These are phyloP conservation scores for Drosophila willistoni DNA, from an alignment of 1,140 invertebrate genomes.

Conservation along the genomic window DNA sequence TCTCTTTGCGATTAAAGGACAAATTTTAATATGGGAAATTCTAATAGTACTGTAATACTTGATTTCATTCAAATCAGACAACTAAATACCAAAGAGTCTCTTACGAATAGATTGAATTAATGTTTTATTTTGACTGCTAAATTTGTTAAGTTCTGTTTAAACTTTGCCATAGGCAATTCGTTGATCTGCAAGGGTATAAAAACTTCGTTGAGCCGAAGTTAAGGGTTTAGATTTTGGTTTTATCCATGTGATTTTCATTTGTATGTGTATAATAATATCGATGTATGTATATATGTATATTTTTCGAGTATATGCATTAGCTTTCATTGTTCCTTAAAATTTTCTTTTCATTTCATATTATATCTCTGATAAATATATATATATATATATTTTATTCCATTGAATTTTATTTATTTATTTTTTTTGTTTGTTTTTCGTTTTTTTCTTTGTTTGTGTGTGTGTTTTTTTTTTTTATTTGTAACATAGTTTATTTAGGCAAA, in stretches of 20 bases:
- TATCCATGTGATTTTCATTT: conserved; percentile 20
- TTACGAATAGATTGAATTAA: background rate
- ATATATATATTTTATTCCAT: conserved; percentile 52
- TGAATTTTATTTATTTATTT: conserved; percentile 58
- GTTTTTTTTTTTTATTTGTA: conserved; percentile 63
- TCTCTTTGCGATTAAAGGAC: too few relatives aligned
- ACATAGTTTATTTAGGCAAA: conserved; percentile 83
- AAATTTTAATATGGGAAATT: too few relatives aligned
- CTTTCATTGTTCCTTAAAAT: conserved; percentile 57
- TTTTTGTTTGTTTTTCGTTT: conserved; percentile 46
- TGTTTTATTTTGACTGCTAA: background rate
- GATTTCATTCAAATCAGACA: background rate
- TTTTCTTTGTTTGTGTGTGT: conserved; percentile 25
- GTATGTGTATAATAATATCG: conserved; percentile 38
- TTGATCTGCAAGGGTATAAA: background rate
- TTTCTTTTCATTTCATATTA: conserved; percentile 54
- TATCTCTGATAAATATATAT: conserved; percentile 79
- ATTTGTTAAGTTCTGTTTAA: too few relatives aligned
- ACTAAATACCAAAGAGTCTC: background rate
- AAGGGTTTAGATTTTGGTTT: background rate
- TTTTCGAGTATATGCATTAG: conserved; percentile 58
- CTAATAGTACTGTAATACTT: too few relatives aligned
- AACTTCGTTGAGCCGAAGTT: background rate
- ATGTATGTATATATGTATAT: conserved; percentile 45
- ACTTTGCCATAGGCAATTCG: too few relatives aligned